These are phyloP conservation scores for Rhagium mordax DNA, from an alignment of 2,888 invertebrate species.

Conservation along the genomic window DNA sequence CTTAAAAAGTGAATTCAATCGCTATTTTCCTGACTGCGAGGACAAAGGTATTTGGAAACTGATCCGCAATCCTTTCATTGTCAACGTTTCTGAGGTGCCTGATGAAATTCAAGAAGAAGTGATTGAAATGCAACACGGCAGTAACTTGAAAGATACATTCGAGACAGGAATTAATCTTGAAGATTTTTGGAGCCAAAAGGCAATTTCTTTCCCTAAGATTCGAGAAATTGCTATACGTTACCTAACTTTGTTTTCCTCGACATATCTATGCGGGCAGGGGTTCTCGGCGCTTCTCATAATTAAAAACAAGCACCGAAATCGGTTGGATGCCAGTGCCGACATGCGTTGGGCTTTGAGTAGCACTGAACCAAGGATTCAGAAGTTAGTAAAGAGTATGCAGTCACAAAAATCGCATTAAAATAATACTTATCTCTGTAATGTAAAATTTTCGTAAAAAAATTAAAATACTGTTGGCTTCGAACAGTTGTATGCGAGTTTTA, in stretches of 20 bases:
- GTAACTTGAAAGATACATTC: slow-evolving; percentile 28
- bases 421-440: slow-evolving; percentile 5
- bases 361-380: slow-evolving; percentile 16
- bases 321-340: slow-evolving; percentile 32
- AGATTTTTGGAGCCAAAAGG: slow-evolving; percentile 34
- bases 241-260: slow-evolving; percentile 28
- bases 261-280: slow-evolving; percentile 31
- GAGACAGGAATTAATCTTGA: slow-evolving; percentile 26
- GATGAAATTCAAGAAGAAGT: slow-evolving; percentile 33
- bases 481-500: not conserved
- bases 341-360: slow-evolving; percentile 31
- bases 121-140: slow-evolving; percentile 30
- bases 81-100: slow-evolving; percentile 26
- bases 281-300: slow-evolving; percentile 34
- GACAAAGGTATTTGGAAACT: slow-evolving; percentile 28
- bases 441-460: slow-evolving; percentile 14
- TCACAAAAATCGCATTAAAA: slow-evolving; percentile 9
- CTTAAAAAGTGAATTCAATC: slow-evolving; percentile 24
- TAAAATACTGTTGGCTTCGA: slow-evolving; percentile 6
- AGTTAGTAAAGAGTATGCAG: slow-evolving; percentile 12
- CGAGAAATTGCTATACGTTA: slow-evolving; percentile 21
- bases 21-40: slow-evolving; percentile 26
- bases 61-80: slow-evolving; percentile 28
- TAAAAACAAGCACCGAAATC: slow-evolving; percentile 30
- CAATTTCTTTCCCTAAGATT: slow-evolving; percentile 30